These are phyloP conservation scores for Pandemis heparana DNA, from an alignment of 2,888 invertebrate genomes.

Conservation along the genomic window DNA sequence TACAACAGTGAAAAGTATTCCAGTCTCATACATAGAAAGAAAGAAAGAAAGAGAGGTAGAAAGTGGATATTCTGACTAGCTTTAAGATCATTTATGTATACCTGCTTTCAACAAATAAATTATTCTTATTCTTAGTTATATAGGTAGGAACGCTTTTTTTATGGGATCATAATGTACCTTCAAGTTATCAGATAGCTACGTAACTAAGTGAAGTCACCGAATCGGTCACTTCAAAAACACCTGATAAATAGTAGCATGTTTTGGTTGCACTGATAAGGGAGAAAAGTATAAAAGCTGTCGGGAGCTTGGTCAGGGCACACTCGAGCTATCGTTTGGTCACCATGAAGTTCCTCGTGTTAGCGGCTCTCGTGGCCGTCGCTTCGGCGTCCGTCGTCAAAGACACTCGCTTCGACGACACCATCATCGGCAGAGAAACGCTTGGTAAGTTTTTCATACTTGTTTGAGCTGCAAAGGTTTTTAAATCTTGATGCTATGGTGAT, in stretches of 20 bases:
- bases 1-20: no score
- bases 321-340: slow-evolving; percentile 30
- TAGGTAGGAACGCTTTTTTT: no score
- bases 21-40: no score
- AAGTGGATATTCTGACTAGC: no score
- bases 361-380: slow-evolving; percentile 63
- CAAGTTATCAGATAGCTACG: not conserved
- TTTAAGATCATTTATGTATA: no score
- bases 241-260: slow-evolving; percentile 10
- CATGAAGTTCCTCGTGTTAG: slow-evolving; percentile 68
- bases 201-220: not conserved
- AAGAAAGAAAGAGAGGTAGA: no score
- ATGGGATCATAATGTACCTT: not conserved
- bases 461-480: not conserved
- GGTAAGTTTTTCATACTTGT: slow-evolving; percentile 57
- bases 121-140: no score
- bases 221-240: not conserved
- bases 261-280: slow-evolving; percentile 9
- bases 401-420: slow-evolving; percentile 52
- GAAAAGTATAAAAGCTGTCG: slow-evolving; percentile 62
- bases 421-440: slow-evolving; percentile 70
- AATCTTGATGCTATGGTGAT: not conserved
- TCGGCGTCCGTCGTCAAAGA: slow-evolving; percentile 69
- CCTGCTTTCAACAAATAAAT: no score
- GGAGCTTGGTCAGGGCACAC: slow-evolving; percentile 6